A percentile compares a stretch with the other conserved stretches of the same genome.
These are phyloP conservation scores for Sylvilagus bachmani DNA, from an alignment of 2,113 vertebrate genomes.

Conservation along the genomic window DNA sequence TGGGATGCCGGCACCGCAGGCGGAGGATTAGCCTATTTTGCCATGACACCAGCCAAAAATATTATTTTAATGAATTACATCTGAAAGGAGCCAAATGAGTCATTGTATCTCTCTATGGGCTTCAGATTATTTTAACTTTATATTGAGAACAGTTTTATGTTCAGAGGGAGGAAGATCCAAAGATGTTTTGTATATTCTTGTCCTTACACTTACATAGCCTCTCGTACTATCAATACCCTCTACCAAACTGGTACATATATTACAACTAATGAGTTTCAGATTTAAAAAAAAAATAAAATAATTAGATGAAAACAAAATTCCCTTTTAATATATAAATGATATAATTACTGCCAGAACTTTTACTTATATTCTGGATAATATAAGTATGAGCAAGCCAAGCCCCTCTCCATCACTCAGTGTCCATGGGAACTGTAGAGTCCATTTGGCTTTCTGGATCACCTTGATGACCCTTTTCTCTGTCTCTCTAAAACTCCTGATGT, in stretches of 20 bases:
- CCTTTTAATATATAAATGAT: not conserved
- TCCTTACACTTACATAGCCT: not conserved
- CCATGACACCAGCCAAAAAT: too few species aligned
- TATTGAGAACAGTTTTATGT: not conserved
- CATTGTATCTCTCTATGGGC: not conserved
- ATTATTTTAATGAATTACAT: not conserved
- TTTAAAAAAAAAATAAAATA: not conserved
- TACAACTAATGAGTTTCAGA: not conserved
- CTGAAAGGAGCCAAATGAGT: not conserved
- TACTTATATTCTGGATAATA: not conserved
- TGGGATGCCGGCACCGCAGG: too few species aligned
- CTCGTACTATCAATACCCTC: not conserved
- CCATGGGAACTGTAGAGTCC: not conserved
- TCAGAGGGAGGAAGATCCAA: not conserved
- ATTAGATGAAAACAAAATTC: not conserved
- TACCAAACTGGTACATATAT: not conserved
- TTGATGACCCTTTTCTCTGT: not conserved
- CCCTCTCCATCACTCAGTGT: not conserved
- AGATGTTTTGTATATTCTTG: not conserved
- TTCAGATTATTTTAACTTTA: not conserved
- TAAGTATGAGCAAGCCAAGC: not conserved
- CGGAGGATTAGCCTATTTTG: too few species aligned
- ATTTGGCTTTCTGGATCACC: rapidly evolving
- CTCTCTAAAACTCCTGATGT: too few species aligned
- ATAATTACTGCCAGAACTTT: not conserved